Evolutionary conservation across 1,140 invertebrate species (phyloP).

Genomic region (Oscheius sp.): DNA sequence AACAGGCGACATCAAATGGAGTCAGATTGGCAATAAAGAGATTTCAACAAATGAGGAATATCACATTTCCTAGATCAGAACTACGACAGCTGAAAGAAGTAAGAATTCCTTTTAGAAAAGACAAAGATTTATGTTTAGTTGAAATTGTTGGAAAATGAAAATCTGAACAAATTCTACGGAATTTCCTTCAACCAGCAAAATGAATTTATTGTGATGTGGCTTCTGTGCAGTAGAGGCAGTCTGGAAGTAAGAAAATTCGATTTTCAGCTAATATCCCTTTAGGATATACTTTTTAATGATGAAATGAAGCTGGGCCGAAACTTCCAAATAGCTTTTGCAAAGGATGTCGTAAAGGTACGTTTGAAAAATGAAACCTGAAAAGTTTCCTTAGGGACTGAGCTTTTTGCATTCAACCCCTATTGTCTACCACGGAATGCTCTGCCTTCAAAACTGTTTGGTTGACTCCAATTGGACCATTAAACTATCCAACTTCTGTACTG

Average conservation of each 20-base stretch:
- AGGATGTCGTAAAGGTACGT: slow-evolving; percentile 58
- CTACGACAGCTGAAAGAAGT: slow-evolving; percentile 54
- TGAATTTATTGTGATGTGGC: slow-evolving; percentile 58
- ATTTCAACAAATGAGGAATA: slow-evolving; percentile 55
- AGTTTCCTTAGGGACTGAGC: slow-evolving; percentile 46
- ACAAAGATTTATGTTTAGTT: slow-evolving; percentile 42
- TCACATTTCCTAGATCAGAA: slow-evolving; percentile 56
- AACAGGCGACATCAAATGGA: slow-evolving; percentile 53
- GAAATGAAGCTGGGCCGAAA: slow-evolving; percentile 59
- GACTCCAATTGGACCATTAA: slow-evolving; percentile 61
- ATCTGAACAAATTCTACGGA: slow-evolving; percentile 61
- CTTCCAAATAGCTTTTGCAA: slow-evolving; percentile 61
- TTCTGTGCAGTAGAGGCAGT: slow-evolving; percentile 56
- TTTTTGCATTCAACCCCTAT: slow-evolving; percentile 54
- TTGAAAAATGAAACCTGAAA: slow-evolving; percentile 2
- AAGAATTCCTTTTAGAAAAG: slow-evolving; percentile 9
- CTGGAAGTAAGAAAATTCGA: slow-evolving; percentile 43
- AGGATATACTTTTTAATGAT: slow-evolving; percentile 60
- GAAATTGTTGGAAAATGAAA: slow-evolving; percentile 59
- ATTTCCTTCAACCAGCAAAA: slow-evolving; percentile 61
- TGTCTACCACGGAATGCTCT: slow-evolving; percentile 55
- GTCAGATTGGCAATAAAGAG: slow-evolving; percentile 54
- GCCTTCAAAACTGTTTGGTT: slow-evolving; percentile 60
- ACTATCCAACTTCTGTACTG: slow-evolving; percentile 58
- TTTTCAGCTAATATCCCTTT: slow-evolving; percentile 29